Base-by-base conservation (phyloP, 2,888 invertebrate genomes). In the Stegana nigrithorax region DNA sequence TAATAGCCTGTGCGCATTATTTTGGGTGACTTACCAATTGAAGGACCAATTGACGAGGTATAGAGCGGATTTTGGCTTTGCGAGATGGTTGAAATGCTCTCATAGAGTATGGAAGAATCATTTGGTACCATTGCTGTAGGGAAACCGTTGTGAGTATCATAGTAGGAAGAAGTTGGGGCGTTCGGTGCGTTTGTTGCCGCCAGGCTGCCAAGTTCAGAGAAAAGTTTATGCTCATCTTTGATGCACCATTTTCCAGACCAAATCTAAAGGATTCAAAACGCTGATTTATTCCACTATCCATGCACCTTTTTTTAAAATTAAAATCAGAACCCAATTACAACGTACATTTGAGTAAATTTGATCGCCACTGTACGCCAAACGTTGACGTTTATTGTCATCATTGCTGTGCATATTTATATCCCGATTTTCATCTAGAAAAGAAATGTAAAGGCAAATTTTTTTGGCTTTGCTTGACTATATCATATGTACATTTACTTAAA, bases 191-290 rank as follows among this genome's bases (percentile, higher is more conserved):
- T 87, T 60, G 73, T 87, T 60, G 87, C 85, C 56, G 88, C 88
- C 39, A 88, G 87, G 69, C 89, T 89, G 26, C 93, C 93, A 51
- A 95, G 88, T 84, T 95, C 95, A 53, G 93, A 93, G 68, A 95
- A 87, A 57, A 95, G 87, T 86, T 95, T 95, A 87, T 94, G 94
- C 83, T 95, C 94, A 85, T 95, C 95, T 86, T 95, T 95, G 82
- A 95, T 91, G 86, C 93, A 93, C 95, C 95, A 95, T 88, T 95
- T 95, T 68, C 91, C 90, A 69, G 95, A 92, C 89, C 94, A 94
- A 68, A 94, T 92, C 94, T 94, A 47, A 23, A 32, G 8, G 8
- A 17, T 27, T 47, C 21, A 56, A n/a, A n/a, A n/a, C n/a, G n/a
- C n/a, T n/a, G n/a, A 53, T n/a, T 50, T 2, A 25, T 29, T 29